Percentiles rank a stretch among this genome's conserved stretches.
phyloP scores from a whole-genome alignment of 2,113 vertebrate species.

The Scortum barcoo region DNA sequence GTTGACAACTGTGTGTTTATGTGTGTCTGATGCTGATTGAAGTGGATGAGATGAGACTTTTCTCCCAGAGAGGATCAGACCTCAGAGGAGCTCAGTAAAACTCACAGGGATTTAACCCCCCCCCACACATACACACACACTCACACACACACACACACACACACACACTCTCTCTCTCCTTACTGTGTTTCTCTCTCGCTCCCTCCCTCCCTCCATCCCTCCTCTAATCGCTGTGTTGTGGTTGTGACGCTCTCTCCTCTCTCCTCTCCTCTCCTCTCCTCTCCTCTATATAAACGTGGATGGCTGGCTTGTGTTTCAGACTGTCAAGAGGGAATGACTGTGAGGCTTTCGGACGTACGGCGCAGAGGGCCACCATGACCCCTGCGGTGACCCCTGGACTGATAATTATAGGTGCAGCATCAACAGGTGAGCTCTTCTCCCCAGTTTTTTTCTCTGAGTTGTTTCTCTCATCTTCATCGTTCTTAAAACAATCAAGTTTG shows the following conservation, averaged over 20 bases:
- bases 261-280: conserved; percentile 27
- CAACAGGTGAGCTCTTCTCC: conserved; percentile 63
- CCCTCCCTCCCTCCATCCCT: conserved; percentile 38
- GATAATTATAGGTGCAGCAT: conserved; percentile 24
- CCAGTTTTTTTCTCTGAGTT: not conserved
- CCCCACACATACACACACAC: too few relatives aligned
- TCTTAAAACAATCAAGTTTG: not conserved
- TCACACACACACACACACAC: too few relatives aligned
- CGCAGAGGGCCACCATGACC: conserved; percentile 58
- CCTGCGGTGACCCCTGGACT: conserved; percentile 35
- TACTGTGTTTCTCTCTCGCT: conserved; percentile 35
- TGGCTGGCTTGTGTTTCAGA: conserved; percentile 68
- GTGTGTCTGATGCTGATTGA: conserved; percentile 58
- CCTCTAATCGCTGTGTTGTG: conserved; percentile 81
- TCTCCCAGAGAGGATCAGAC: conserved; percentile 61
- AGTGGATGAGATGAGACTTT: conserved; percentile 53
- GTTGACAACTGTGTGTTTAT: conserved; percentile 32
- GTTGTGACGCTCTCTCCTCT: conserved; percentile 74
- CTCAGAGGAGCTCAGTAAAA: conserved; percentile 55
- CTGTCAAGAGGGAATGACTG: conserved; percentile 61
- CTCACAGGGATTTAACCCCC: conserved; percentile 54
- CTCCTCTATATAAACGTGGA: conserved; percentile 74
- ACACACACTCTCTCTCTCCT: conserved; percentile 34
- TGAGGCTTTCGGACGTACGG: conserved; percentile 32
- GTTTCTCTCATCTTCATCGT: not conserved